These are phyloP conservation scores for Calameuta filiformis DNA, from an alignment of 2,888 invertebrate species.

Conservation along the genomic window DNA sequence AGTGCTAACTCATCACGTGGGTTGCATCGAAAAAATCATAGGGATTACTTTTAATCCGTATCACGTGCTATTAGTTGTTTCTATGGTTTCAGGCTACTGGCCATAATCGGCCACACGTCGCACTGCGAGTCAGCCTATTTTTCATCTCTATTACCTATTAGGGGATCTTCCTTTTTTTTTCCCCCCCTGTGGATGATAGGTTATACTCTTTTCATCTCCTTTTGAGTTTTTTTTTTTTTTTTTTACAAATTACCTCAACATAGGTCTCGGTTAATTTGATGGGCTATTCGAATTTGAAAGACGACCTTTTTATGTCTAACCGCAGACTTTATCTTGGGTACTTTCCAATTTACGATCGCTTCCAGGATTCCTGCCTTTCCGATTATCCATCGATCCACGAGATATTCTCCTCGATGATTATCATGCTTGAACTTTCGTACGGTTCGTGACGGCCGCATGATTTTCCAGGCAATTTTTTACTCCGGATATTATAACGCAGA, in stretches of 20 bases:
- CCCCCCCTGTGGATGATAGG: background rate
- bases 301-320: background rate
- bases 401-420: background rate
- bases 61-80: constrained; percentile 22
- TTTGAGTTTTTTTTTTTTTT: background rate
- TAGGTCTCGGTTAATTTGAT: background rate
- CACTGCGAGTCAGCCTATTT: background rate
- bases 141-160: background rate
- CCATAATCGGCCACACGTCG: background rate
- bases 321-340: background rate
- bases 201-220: too few relatives aligned
- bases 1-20: constrained; percentile 27
- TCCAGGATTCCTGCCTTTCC: background rate
- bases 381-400: background rate
- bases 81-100: background rate
- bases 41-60: constrained; percentile 31
- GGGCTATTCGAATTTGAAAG: background rate
- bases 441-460: background rate
- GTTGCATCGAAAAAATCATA: constrained; percentile 28
- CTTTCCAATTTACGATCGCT: background rate
- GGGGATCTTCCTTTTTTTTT: background rate
- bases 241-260: background rate
- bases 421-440: background rate
- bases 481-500: background rate
- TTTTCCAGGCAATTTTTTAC: background rate